phyloP scores from a whole-genome alignment of 2,113 vertebrate genomes.

The Vulpes vulpes region DNA sequence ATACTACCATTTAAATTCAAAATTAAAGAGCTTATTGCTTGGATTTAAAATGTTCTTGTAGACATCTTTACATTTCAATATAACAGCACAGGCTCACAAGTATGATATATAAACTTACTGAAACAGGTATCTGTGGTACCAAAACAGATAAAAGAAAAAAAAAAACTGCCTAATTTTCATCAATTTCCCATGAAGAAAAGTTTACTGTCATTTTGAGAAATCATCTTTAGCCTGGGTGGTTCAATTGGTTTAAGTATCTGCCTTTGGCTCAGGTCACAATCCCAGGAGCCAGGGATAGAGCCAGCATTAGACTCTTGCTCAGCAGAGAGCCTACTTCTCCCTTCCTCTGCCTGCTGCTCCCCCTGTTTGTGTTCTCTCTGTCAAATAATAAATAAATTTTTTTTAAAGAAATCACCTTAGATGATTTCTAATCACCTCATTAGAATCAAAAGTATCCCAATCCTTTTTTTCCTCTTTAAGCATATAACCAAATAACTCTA shows the following conservation, averaged over 20 bases:
- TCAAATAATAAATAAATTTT: no score
- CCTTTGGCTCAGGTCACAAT: no score
- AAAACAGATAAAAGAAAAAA: background rate
- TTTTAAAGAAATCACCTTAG: no score
- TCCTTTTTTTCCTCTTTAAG: background rate
- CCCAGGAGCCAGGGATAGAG: no score
- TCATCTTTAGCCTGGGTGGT: background rate
- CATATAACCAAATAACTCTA: constrained; percentile 17
- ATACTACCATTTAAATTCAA: background rate
- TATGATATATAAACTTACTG: background rate
- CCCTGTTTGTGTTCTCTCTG: no score
- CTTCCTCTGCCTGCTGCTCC: no score
- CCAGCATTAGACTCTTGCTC: no score
- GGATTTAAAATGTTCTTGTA: background rate
- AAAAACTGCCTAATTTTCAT: background rate
- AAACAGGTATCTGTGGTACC: background rate
- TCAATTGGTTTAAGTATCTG: no score
- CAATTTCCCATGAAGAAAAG: background rate
- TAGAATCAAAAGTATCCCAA: background rate
- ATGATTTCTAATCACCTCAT: background rate
- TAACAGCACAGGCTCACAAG: background rate
- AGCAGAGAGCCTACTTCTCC: no score
- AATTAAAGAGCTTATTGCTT: background rate
- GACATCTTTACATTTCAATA: background rate
- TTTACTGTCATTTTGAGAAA: constrained; percentile 37